Evolutionary conservation across 1,140 invertebrate species (phyloP).

Genomic region (Trichonephila clavata): DNA sequence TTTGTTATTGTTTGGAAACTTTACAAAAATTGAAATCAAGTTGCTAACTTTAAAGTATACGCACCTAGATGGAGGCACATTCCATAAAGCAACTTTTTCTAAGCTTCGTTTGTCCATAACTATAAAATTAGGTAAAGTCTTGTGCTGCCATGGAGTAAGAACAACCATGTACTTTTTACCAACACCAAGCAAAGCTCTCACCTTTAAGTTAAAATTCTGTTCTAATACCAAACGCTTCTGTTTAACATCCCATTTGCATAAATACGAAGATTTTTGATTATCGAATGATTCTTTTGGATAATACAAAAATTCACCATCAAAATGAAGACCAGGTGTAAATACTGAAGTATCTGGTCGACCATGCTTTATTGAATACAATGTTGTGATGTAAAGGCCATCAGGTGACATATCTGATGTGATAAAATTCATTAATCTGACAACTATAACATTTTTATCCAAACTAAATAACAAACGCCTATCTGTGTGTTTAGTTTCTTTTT

Average conservation of each 20-base stretch:
- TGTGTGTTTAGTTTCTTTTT: constrained; percentile 61
- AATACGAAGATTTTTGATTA: constrained; percentile 67
- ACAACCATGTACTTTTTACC: constrained; percentile 78
- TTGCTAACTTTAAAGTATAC: not conserved
- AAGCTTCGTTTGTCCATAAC: constrained; percentile 77
- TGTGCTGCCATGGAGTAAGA: constrained; percentile 76
- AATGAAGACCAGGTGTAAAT: constrained; percentile 78
- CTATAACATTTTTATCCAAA: constrained; percentile 77
- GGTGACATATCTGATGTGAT: not conserved
- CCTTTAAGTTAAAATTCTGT: constrained; percentile 77
- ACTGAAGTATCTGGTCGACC: constrained; percentile 66
- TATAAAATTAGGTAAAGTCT: constrained; percentile 77
- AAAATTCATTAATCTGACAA: constrained; percentile 74
- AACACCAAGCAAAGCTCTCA: constrained; percentile 78
- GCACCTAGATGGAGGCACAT: constrained; percentile 79
- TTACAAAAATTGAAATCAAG: too few species aligned
- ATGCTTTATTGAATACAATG: constrained; percentile 69
- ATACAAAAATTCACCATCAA: constrained; percentile 77
- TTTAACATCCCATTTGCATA: constrained; percentile 78
- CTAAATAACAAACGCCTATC: constrained; percentile 76
- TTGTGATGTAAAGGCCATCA: constrained; percentile 75
- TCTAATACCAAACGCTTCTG: constrained; percentile 59
- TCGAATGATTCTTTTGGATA: constrained; percentile 78
- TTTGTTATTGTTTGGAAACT: too few species aligned
- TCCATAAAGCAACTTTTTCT: constrained; percentile 77